These are phyloP conservation scores for Osedax frankpressi DNA, from an alignment of 2,888 invertebrate species.

Conservation along the genomic window DNA sequence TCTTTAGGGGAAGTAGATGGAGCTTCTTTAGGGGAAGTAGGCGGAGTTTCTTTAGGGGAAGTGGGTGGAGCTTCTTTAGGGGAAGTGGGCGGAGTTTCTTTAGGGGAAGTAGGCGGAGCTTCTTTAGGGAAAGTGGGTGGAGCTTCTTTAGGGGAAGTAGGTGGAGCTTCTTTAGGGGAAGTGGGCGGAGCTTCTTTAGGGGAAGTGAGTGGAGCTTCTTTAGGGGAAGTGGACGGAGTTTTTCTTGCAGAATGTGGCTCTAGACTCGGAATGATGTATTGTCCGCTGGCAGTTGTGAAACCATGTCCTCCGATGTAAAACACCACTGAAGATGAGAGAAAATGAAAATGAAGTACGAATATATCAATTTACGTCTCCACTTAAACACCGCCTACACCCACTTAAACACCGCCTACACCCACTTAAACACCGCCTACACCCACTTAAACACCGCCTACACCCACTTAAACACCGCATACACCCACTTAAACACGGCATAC, in stretches of 20 bases:
- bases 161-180: not conserved
- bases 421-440: too few relatives aligned
- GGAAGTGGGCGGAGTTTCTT: not conserved
- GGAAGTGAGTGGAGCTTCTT: too few relatives aligned
- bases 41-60: not conserved
- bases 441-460: too few relatives aligned
- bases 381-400: too few relatives aligned
- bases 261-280: not conserved
- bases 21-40: not conserved
- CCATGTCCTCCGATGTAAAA: not conserved
- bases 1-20: too few relatives aligned
- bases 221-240: not conserved
- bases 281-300: not conserved
- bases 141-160: not conserved
- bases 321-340: not conserved
- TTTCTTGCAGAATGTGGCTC: too few relatives aligned
- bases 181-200: not conserved
- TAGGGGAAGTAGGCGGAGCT: not conserved
- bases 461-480: too few relatives aligned
- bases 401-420: too few relatives aligned
- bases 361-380: too few relatives aligned
- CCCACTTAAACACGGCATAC: too few relatives aligned
- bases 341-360: not conserved
- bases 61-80: not conserved
- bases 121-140: too few relatives aligned